A percentile compares a stretch with the other conserved stretches of the same genome.
Evolutionary conservation across 2,113 vertebrate species (phyloP).

Genomic region (Myocastor coypus): DNA sequence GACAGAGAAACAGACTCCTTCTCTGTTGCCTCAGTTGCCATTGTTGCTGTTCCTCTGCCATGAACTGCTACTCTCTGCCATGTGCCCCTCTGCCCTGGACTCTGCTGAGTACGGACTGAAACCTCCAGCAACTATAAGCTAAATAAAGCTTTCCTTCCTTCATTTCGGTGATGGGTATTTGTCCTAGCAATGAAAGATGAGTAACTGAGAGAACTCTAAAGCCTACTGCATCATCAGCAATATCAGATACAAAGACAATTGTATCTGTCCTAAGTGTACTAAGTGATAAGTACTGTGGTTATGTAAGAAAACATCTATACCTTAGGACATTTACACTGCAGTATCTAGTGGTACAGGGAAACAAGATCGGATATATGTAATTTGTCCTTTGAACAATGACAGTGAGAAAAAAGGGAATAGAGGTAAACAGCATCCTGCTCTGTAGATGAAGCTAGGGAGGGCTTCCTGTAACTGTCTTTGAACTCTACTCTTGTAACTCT

Average conservation of each 20-base stretch:
- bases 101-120: no score
- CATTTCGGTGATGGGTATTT: no score
- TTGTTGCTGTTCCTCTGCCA: no score
- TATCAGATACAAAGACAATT: conserved; percentile 2
- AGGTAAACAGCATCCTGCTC: not conserved
- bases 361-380: not conserved
- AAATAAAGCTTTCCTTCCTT: no score
- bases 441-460: conserved; percentile 4
- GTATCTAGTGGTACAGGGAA: not conserved
- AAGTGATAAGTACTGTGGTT: not conserved
- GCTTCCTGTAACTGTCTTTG: not conserved
- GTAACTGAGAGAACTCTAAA: no score
- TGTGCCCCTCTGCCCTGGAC: no score
- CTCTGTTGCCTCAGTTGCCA: no score
- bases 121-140: no score
- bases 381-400: not conserved
- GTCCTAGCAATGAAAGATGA: no score
- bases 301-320: not conserved
- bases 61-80: no score
- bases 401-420: not conserved
- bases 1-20: no score
- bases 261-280: not conserved
- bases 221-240: not conserved
- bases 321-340: not conserved
- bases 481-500: conserved; percentile 43